Base-by-base conservation (phyloP, 2,113 vertebrate species). In the Embiotoca jacksoni region DNA sequence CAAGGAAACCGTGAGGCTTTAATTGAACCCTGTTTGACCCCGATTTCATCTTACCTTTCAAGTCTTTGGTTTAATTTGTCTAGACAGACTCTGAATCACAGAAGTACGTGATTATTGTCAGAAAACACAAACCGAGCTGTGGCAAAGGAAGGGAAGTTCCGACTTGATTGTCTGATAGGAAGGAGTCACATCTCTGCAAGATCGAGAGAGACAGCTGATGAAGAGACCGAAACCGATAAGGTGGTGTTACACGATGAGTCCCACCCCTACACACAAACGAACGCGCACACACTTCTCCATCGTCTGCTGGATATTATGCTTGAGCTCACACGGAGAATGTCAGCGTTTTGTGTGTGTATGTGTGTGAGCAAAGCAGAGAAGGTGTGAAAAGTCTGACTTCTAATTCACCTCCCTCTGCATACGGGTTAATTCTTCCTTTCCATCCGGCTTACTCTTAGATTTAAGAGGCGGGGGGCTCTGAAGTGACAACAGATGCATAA, bases 361-460 rank as follows among this genome's bases (percentile, higher is more conserved):
- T 77, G 60, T 71, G 59, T 66, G 49, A 67, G 52, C 30, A 60
- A 59, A 67, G 65, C 33, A 61, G 74, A 72, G 72, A 87, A 83
- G 70, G 91, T 91, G 91, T 92, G 86, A 92, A 92, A 89, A 84
- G 75, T 88, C 68, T 91, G 93, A 92, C 90, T 92, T 85, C 79
- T 84, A 74, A 80, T 92, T 93, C 91, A 89, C 85, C 92, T 90
- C 66, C 62, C 31, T 62, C 65, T 80, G 66, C 60, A 92, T 90
- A 46, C 50, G 92, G 90, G 91, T 73, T 79, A 57, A 86, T 93
- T 94, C 89, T 91, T 83, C 83, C 72, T 72, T 53, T 83, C 83
- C 88, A 88, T 92, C 89, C 83, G 78, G 82, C 89, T 87, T 84
- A 78, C 65, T 62, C 23, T 49, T 54, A 72, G 58, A 81, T 79